A percentile compares a stretch with the other conserved stretches of the same genome.
These are phyloP conservation scores for Dufourea novaeangliae DNA, from an alignment of 1,140 invertebrate species.

Conservation along the genomic window DNA sequence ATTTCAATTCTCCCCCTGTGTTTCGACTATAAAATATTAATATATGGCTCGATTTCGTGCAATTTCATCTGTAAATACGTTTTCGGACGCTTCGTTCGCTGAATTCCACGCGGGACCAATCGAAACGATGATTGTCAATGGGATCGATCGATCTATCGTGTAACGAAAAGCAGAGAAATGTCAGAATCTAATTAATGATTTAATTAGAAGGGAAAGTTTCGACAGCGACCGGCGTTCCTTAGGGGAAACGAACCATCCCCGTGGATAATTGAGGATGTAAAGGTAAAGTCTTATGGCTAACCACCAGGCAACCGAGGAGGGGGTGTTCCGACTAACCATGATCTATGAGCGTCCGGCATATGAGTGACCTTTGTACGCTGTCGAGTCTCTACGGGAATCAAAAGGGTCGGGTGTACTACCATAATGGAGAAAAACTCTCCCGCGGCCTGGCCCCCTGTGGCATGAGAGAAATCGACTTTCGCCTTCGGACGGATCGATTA, in stretches of 20 bases:
- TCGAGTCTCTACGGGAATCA: slow-evolving; percentile 61
- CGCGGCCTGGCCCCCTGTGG: background rate
- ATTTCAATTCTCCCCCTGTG: background rate
- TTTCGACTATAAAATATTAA: background rate
- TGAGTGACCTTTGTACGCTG: slow-evolving; percentile 74
- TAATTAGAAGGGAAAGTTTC: slow-evolving; percentile 76
- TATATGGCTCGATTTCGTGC: background rate
- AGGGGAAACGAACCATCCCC: slow-evolving; percentile 51
- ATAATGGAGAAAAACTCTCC: slow-evolving; percentile 71
- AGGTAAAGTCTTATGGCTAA: slow-evolving; percentile 70
- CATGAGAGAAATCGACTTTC: slow-evolving; percentile 53
- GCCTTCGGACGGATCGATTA: slow-evolving; percentile 50
- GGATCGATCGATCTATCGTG: slow-evolving; percentile 38
- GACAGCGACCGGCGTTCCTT: slow-evolving; percentile 62
- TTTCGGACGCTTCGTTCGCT: background rate
- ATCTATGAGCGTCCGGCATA: slow-evolving; percentile 73
- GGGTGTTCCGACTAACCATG: slow-evolving; percentile 74
- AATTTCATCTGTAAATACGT: background rate
- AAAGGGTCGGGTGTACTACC: slow-evolving; percentile 59
- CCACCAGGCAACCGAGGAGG: slow-evolving; percentile 51
- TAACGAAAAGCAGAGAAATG: slow-evolving; percentile 65
- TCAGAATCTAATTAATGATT: slow-evolving; percentile 73
- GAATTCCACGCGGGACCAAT: background rate
- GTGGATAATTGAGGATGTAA: slow-evolving; percentile 75
- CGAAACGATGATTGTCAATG: background rate